Evolutionary conservation across 2,113 vertebrate species (phyloP).

Genomic region (Tachycineta bicolor): DNA sequence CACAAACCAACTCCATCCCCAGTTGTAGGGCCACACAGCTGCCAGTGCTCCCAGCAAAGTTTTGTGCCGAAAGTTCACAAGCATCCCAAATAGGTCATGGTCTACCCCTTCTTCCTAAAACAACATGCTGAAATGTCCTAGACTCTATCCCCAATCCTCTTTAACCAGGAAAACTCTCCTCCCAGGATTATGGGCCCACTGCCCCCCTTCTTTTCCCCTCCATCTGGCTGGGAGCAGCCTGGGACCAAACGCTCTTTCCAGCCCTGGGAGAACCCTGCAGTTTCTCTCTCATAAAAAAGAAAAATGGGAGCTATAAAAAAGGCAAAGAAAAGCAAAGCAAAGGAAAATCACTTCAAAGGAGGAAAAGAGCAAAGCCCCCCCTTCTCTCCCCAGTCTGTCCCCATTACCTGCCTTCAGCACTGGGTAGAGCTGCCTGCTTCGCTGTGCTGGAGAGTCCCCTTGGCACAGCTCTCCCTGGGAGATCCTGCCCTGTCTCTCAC

Average conservation of each 20-base stretch:
- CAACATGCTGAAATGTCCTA: background rate
- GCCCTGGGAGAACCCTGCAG: conserved; percentile 53
- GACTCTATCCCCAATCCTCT: conserved; percentile 19
- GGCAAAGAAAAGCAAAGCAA: conserved; percentile 48
- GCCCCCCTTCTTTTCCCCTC: conserved; percentile 54
- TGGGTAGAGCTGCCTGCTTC: background rate
- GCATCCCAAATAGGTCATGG: background rate
- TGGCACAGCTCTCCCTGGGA: accelerated
- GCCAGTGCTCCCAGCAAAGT: background rate
- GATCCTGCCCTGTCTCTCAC: background rate
- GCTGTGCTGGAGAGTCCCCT: background rate
- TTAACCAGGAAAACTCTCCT: conserved; percentile 38
- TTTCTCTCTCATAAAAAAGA: conserved; percentile 66
- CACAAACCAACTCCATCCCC: background rate
- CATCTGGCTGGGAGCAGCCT: conserved; percentile 60
- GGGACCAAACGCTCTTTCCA: conserved; percentile 45
- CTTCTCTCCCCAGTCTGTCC: background rate
- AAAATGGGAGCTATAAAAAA: conserved; percentile 67
- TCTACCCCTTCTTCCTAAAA: background rate
- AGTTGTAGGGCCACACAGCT: background rate
- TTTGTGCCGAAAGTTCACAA: background rate
- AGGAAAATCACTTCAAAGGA: conserved; percentile 12
- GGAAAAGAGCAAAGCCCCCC: conserved; percentile 51
- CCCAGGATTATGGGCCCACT: background rate
- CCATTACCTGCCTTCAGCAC: conserved; percentile 7